Conservation (phyloP, 2,113 vertebrate genomes). For the Parotia lawesii region DNA sequence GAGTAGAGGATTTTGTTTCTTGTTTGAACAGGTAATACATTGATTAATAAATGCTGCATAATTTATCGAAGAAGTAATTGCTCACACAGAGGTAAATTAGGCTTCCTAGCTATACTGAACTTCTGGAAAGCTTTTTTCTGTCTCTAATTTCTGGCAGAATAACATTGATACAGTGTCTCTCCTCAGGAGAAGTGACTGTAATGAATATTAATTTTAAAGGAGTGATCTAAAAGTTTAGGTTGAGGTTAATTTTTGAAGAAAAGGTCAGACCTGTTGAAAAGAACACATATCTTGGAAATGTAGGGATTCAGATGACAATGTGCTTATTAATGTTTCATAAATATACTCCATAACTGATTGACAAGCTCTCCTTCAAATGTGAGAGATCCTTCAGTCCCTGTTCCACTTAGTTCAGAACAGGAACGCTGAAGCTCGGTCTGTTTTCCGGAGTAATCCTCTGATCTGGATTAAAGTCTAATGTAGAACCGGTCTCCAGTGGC, state of each 20-base stretch:
- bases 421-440: not conserved
- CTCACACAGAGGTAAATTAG: not conserved
- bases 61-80: slow-evolving; percentile 30
- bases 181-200: not conserved
- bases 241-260: not conserved
- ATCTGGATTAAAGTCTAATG: not conserved
- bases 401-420: not conserved
- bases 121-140: not conserved
- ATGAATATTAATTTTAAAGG: not conserved
- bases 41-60: slow-evolving; percentile 46
- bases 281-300: not conserved
- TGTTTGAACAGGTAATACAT: slow-evolving; percentile 20
- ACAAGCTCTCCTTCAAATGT: not conserved
- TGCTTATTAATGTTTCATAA: not conserved
- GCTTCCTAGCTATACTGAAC: not conserved
- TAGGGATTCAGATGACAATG: not conserved
- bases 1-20: slow-evolving; percentile 2
- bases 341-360: not conserved
- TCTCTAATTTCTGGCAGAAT: not conserved
- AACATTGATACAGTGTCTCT: not conserved
- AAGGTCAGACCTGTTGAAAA: not conserved
- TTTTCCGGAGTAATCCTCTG: not conserved
- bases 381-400: not conserved
- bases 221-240: not conserved
- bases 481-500: not conserved